Base-by-base conservation (phyloP, 2,888 invertebrate species). In the Amiota minor region DNA sequence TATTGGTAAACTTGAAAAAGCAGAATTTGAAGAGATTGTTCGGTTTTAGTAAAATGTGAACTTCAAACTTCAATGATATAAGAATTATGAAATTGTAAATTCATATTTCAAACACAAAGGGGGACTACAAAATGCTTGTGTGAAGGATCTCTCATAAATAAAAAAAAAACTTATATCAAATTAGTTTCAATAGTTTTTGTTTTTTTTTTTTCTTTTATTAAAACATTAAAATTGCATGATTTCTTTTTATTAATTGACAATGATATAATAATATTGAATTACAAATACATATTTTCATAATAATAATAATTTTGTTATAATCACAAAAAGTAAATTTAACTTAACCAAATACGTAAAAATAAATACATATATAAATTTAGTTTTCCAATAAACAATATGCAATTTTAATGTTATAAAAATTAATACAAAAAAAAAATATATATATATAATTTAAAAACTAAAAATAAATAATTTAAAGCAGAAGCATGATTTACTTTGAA, bases 161-260 rank as follows among this genome's bases (percentile, higher is more conserved):
- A 35, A 35, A 35, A 3, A 35, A 35, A 35, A 6, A 35, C 2
- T 4, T 8, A 6, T 35, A 35, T 35, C 2, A 35, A 35, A 35
- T 35, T 35, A 35, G 35, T 35, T 35, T 35, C 6, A 35, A 2
- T 35, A 35, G 35, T 35, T 35, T 4, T 35, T 35, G 6, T 35
- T 35, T 6, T 35, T 14, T 10, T 23, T 23, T 2, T 62, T 68
- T 23, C n/a, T 9, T 10, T 14, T 14, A 14, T 50, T 23, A 2
- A 53, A 50, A 18, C 67, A 68, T 68, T 68, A 68, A 68, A 53
- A 68, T 68, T 68, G 50, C 67, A 68, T 68, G 65, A 35, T 35
- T 35, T 35, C 35, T 35, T 35, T 6, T 35, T 35, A 35, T 35
- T 35, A 35, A 14, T n/a, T 53, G 16, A 12, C 16, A 53, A 10